Percentiles rank a stretch among this genome's conserved stretches.
Evolutionary conservation across 2,888 invertebrate species (phyloP).

Genomic region (Drosophila parthenogenetica): DNA sequence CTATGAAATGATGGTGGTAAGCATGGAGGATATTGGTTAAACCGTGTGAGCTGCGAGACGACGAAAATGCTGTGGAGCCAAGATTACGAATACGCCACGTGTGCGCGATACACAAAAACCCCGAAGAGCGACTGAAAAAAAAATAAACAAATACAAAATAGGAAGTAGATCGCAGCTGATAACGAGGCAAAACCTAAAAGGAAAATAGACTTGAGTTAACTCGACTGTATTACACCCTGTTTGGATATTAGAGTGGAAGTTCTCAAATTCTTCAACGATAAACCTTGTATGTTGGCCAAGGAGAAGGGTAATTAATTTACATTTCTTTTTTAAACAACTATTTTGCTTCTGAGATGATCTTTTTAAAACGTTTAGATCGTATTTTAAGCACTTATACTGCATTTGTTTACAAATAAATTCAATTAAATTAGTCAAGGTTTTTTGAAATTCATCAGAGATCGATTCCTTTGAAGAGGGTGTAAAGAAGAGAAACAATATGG

Average conservation of each 20-base stretch:
- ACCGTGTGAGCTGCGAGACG: conserved; percentile 46
- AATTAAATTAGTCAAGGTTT: too few species aligned
- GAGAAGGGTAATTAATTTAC: too few species aligned
- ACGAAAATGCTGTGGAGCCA: conserved; percentile 39
- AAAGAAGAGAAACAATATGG: not conserved
- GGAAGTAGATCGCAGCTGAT: conserved; percentile 47
- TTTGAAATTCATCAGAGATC: too few species aligned
- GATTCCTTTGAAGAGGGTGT: not conserved
- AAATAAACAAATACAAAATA: conserved; percentile 56
- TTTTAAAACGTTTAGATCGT: too few species aligned
- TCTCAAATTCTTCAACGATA: too few species aligned
- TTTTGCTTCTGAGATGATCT: too few species aligned
- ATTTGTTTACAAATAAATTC: too few species aligned
- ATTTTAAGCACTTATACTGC: too few species aligned
- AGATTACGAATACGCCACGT: conserved; percentile 73
- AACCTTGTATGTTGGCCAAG: too few species aligned
- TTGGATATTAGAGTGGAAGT: too few species aligned
- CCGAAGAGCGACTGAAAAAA: conserved; percentile 7
- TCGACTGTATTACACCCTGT: not conserved
- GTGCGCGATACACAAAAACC: conserved; percentile 5
- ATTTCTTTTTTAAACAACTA: too few species aligned
- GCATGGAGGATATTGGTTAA: conserved; percentile 32
- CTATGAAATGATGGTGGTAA: not conserved
- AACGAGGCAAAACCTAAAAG: conserved; percentile 4
- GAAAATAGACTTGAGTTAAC: not conserved